Conservation (phyloP, 53 echinoderm and acorn worm genomes). For the Temnopleurus reevesii region DNA sequence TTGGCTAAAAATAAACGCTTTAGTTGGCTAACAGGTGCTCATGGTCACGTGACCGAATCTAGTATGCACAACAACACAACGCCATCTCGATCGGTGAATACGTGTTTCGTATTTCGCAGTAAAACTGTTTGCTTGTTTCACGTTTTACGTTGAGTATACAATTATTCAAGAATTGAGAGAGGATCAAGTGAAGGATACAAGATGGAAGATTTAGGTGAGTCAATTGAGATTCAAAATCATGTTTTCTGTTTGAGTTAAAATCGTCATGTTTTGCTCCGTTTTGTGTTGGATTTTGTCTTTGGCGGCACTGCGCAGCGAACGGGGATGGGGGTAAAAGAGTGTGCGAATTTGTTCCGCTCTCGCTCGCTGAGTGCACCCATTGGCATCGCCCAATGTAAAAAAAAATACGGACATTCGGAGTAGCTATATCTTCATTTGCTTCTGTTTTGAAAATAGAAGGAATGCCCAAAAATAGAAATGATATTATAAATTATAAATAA, state of each 20-base stretch:
- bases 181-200: not conserved
- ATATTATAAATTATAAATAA: no score
- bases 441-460: no score
- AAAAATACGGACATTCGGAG: no score
- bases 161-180: not conserved
- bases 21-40: not conserved
- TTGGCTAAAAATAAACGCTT: no score
- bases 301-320: no score
- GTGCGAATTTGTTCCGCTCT: not conserved
- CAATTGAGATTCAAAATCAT: not conserved
- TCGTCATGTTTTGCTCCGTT: not conserved
- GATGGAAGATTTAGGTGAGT: constrained; percentile 38
- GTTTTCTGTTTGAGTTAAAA: not conserved
- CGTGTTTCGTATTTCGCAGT: not conserved
- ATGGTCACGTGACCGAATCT: not conserved
- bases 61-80: constrained; percentile 16
- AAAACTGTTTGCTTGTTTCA: constrained; percentile 4
- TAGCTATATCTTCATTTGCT: no score
- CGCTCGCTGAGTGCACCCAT: not conserved
- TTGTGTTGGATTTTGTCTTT: no score
- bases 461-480: no score
- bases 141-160: not conserved
- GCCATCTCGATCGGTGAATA: not conserved
- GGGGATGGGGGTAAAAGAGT: not conserved
- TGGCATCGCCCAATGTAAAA: no score